These are phyloP conservation scores for Oreochromis grahami DNA, from an alignment of 2,797 vertebrate genomes.

Conservation along the genomic window DNA sequence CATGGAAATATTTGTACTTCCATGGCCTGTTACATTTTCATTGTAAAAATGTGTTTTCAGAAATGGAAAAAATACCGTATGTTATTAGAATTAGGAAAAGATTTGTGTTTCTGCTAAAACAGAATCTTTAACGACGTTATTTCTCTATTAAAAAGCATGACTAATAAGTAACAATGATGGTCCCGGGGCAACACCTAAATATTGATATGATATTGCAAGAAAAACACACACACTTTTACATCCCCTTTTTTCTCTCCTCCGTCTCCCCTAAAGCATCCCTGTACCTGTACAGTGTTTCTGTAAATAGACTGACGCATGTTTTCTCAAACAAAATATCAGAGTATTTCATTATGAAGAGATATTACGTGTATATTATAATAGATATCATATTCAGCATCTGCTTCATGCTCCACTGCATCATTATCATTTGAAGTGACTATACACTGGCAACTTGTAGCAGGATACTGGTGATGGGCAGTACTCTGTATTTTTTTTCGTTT, in stretches of 20 bases:
- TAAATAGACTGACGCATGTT: constrained; percentile 74
- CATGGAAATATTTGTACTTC: background rate
- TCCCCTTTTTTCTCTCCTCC: background rate
- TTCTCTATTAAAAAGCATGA: background rate
- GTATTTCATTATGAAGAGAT: constrained; percentile 62
- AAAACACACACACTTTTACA: background rate
- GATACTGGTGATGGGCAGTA: background rate
- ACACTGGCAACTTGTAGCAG: constrained; percentile 22
- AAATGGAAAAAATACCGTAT: background rate
- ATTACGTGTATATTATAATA: constrained; percentile 50
- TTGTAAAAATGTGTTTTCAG: background rate
- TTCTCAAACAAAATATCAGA: constrained; percentile 66
- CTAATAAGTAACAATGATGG: background rate
- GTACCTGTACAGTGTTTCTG: constrained; percentile 68
- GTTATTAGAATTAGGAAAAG: background rate
- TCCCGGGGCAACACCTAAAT: background rate
- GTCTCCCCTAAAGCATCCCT: constrained; percentile 4
- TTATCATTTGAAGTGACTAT: constrained; percentile 12
- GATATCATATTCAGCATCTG: constrained; percentile 36
- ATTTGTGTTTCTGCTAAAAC: background rate
- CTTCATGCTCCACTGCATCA: constrained; percentile 40
- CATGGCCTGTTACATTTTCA: background rate
- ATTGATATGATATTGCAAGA: background rate
- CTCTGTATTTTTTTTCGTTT: background rate
- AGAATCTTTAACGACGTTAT: background rate